These are phyloP conservation scores for Heliconius ismenius DNA, from an alignment of 2,888 invertebrate genomes.

Conservation along the genomic window DNA sequence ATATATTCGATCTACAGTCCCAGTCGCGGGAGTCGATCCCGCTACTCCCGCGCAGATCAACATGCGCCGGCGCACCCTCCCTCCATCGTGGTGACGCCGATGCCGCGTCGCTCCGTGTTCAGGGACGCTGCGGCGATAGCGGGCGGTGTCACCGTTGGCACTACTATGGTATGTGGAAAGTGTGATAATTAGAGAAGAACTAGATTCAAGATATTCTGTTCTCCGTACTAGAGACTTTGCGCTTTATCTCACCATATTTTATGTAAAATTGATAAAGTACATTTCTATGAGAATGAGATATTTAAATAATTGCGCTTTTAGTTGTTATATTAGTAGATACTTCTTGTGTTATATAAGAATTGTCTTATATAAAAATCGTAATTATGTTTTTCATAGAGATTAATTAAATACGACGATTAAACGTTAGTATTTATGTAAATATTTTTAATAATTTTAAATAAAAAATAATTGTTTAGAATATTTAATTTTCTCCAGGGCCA, in stretches of 20 bases:
- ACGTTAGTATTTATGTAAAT: too few relatives aligned
- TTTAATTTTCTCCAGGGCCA: conserved; percentile 86
- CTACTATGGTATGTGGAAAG: conserved; percentile 86
- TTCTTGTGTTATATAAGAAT: too few relatives aligned
- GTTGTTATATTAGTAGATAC: too few relatives aligned
- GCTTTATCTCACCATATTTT: too few relatives aligned
- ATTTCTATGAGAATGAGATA: too few relatives aligned
- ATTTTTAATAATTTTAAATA: background rate
- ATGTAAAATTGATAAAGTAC: too few relatives aligned
- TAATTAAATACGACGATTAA: too few relatives aligned
- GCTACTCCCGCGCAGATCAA: conserved; percentile 57
- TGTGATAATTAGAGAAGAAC: background rate
- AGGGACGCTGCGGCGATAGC: conserved; percentile 99
- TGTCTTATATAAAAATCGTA: background rate
- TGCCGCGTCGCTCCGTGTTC: conserved; percentile 90
- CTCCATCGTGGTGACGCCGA: conserved; percentile 68
- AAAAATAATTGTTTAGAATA: background rate
- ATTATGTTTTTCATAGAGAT: background rate
- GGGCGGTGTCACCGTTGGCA: conserved; percentile 98
- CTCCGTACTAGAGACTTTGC: too few relatives aligned
- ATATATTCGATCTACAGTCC: conserved; percentile 31
- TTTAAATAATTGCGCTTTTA: too few relatives aligned
- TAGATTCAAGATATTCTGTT: too few relatives aligned
- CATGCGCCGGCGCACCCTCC: conserved; percentile 64
- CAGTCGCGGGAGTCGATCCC: conserved; percentile 47